These are phyloP conservation scores for Cryptocheilus praepositus DNA, from an alignment of 2,888 invertebrate genomes.

Conservation along the genomic window DNA sequence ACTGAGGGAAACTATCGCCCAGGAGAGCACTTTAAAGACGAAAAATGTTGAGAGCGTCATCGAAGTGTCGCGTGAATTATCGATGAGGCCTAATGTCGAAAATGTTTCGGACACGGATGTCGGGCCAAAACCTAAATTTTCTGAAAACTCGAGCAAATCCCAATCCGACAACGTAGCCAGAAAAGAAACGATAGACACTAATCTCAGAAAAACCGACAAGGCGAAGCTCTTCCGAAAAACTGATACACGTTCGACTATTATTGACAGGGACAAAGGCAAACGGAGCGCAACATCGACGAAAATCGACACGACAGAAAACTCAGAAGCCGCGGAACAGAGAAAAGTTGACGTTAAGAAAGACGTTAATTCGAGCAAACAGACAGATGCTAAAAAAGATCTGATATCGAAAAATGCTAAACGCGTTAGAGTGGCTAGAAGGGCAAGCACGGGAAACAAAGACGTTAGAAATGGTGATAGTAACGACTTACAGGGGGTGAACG, in stretches of 20 bases:
- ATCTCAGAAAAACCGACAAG: too few species aligned
- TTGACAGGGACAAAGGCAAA: background rate
- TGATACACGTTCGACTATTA: background rate
- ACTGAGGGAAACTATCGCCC: slow-evolving; percentile 6
- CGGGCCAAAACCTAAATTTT: too few species aligned
- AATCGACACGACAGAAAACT: background rate
- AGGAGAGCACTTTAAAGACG: too few species aligned
- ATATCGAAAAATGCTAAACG: slow-evolving; percentile 13
- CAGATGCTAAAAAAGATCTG: background rate
- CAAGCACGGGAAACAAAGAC: slow-evolving; percentile 37
- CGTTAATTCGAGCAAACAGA: background rate
- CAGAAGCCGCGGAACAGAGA: background rate
- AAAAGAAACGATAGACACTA: too few species aligned
- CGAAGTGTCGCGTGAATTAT: too few species aligned
- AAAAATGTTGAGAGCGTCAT: too few species aligned
- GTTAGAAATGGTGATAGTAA: slow-evolving; percentile 19
- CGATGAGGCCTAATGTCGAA: too few species aligned
- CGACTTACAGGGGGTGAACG: slow-evolving; percentile 39
- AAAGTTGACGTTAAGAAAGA: background rate
- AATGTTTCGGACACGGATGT: too few species aligned
- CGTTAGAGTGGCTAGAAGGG: slow-evolving; percentile 28
- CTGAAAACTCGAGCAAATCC: too few species aligned
- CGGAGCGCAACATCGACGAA: background rate
- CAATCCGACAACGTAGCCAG: too few species aligned
- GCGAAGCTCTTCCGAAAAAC: background rate